Percentiles rank a stretch among this genome's conserved stretches.
These are phyloP conservation scores for Girardinus metallicus DNA, from an alignment of 2,797 vertebrate genomes.

Conservation along the genomic window DNA sequence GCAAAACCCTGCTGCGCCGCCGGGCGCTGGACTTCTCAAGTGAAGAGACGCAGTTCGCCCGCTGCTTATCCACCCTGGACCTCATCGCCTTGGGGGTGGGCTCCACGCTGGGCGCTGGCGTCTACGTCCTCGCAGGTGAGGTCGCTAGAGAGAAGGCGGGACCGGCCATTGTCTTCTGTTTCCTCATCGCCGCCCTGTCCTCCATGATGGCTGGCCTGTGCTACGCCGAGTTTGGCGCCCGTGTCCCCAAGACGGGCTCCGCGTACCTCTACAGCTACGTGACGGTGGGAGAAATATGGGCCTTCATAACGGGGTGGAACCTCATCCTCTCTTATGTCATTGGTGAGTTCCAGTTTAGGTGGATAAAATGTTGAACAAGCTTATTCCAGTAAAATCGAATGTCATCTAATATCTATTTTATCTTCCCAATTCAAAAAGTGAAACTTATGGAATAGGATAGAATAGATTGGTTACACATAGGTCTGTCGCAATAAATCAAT, in stretches of 20 bases:
- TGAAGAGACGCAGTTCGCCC: slow-evolving; percentile 86
- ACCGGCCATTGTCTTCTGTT: slow-evolving; percentile 93
- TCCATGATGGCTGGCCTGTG: slow-evolving; percentile 95
- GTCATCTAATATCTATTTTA: background rate
- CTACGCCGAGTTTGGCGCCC: slow-evolving; percentile 95
- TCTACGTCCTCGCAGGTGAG: slow-evolving; percentile 92
- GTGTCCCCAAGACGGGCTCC: slow-evolving; percentile 94
- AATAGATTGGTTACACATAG: background rate
- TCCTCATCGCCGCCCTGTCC: slow-evolving; percentile 92
- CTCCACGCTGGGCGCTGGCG: slow-evolving; percentile 92
- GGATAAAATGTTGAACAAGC: background rate
- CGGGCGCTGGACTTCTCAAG: slow-evolving; percentile 80
- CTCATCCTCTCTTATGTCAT: slow-evolving; percentile 97
- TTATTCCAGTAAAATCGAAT: background rate
- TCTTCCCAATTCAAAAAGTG: background rate
- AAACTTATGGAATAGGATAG: background rate
- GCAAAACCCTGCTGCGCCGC: slow-evolving; percentile 87
- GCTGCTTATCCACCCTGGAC: slow-evolving; percentile 93
- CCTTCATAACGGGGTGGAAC: slow-evolving; percentile 97
- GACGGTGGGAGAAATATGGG: slow-evolving; percentile 96
- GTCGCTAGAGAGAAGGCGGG: slow-evolving; percentile 93
- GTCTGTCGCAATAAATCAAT: too few relatives aligned
- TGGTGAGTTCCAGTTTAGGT: slow-evolving; percentile 76
- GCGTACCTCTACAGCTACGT: slow-evolving; percentile 98
- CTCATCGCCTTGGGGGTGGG: slow-evolving; percentile 93